phyloP scores from a whole-genome alignment of 2,797 vertebrate species.

The Hippocampus kuda region DNA sequence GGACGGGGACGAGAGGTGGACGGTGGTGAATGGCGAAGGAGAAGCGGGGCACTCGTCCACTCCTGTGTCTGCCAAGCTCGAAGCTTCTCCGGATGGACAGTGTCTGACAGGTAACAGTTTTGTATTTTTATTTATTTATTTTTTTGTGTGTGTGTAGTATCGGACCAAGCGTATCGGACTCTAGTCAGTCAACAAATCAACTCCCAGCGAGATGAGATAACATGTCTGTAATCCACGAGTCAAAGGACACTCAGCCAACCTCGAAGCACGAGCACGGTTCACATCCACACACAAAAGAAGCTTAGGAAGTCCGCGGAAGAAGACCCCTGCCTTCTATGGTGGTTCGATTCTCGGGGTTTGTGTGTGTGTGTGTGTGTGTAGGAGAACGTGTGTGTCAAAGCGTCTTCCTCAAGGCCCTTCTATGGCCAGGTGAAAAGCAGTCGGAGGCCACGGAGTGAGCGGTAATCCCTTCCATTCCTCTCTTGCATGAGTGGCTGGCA shows the following conservation, averaged over 20 bases:
- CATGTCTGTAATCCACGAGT: constrained; percentile 40
- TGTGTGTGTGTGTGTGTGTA: constrained; percentile 32
- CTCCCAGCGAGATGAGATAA: constrained; percentile 23
- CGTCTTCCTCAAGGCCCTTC: constrained; percentile 50
- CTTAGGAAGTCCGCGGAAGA: constrained; percentile 24
- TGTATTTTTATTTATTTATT: not conserved
- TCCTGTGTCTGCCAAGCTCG: constrained; percentile 25
- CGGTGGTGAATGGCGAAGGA: constrained; percentile 38
- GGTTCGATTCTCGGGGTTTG: constrained; percentile 1
- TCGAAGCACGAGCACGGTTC: constrained; percentile 28
- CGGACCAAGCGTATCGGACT: not conserved
- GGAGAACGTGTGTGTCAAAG: constrained; percentile 22
- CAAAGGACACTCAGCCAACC: constrained; percentile 41
- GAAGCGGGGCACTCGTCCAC: constrained; percentile 44
- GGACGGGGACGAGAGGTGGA: constrained; percentile 44
- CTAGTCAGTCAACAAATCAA: not conserved
- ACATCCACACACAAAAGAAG: constrained; percentile 18
- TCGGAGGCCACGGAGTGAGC: constrained; percentile 32
- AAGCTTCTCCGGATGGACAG: constrained; percentile 15
- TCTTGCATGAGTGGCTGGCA: constrained; percentile 50
- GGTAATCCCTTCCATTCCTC: constrained; percentile 53
- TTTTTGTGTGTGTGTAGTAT: no score
- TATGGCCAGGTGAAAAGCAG: constrained; percentile 51
- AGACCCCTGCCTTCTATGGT: constrained; percentile 64
- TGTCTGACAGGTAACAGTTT: not conserved